These are phyloP conservation scores for Oreochromis mossambicus DNA, from an alignment of 2,797 vertebrate species.

Conservation along the genomic window DNA sequence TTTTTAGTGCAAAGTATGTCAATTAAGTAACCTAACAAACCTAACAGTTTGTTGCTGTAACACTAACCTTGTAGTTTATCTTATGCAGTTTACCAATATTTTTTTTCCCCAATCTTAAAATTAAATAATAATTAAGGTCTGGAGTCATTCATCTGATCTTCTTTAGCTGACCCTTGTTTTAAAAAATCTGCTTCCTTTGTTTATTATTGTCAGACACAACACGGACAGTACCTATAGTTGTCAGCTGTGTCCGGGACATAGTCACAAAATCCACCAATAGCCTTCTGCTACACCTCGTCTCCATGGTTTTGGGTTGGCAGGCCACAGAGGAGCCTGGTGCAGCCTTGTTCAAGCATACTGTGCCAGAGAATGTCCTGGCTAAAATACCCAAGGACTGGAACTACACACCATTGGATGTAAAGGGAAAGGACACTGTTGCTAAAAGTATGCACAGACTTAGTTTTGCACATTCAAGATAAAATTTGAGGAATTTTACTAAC, in stretches of 20 bases:
- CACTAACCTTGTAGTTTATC: neutral
- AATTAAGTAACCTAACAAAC: neutral
- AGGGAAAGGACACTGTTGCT: constrained; percentile 62
- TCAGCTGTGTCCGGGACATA: constrained; percentile 76
- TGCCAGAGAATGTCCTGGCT: constrained; percentile 79
- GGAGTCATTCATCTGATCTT: neutral
- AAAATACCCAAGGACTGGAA: constrained; percentile 91
- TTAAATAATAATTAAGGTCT: neutral
- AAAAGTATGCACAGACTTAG: constrained; percentile 73
- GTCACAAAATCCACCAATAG: constrained; percentile 77
- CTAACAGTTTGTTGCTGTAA: neutral
- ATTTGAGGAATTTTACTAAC: neutral
- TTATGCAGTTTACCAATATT: neutral
- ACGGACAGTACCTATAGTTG: constrained; percentile 66
- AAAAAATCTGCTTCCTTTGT: neutral
- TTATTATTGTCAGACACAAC: constrained; percentile 45
- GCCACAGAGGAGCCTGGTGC: constrained; percentile 66
- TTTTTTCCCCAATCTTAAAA: neutral
- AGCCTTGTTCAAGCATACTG: constrained; percentile 55
- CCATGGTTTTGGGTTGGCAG: constrained; percentile 78
- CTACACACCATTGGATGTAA: constrained; percentile 73
- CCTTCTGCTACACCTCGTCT: constrained; percentile 79
- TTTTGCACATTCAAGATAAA: neutral
- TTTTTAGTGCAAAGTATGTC: neutral
- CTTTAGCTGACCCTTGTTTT: neutral